Conservation (phyloP, 2,113 vertebrate genomes). For the Nestor notabilis region DNA sequence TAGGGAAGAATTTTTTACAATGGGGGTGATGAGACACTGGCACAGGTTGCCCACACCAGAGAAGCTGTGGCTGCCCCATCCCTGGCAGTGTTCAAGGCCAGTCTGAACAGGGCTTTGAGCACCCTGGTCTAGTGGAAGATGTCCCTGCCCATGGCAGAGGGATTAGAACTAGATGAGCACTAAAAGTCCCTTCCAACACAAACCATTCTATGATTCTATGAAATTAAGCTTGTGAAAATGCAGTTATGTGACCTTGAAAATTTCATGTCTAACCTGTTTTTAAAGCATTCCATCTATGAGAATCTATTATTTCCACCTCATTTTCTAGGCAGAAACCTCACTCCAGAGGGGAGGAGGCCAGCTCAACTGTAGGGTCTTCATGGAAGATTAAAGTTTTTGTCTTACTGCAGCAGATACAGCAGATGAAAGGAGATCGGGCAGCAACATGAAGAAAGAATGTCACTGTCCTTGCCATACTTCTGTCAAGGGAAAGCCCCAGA, state of each 20-base stretch:
- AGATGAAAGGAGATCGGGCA: background rate
- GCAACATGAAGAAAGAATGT: background rate
- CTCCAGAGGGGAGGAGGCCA: background rate
- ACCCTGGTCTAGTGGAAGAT: background rate
- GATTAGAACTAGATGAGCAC: background rate
- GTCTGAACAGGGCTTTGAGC: background rate
- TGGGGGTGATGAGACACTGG: background rate
- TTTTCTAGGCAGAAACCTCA: background rate
- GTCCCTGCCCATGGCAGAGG: background rate
- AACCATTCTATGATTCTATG: background rate
- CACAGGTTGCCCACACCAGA: background rate
- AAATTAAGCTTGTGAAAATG: background rate
- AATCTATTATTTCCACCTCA: background rate
- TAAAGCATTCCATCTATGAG: background rate
- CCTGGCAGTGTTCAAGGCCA: background rate
- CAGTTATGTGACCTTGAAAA: background rate
- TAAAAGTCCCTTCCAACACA: background rate
- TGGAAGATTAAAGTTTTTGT: background rate
- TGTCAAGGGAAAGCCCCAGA: background rate
- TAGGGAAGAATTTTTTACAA: background rate
- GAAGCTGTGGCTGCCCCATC: background rate
- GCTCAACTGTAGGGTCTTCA: background rate
- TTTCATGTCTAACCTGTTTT: background rate
- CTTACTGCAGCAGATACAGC: background rate
- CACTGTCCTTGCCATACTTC: background rate